Conservation (phyloP, 2,888 invertebrate species). For the Cheilosia impressa region DNA sequence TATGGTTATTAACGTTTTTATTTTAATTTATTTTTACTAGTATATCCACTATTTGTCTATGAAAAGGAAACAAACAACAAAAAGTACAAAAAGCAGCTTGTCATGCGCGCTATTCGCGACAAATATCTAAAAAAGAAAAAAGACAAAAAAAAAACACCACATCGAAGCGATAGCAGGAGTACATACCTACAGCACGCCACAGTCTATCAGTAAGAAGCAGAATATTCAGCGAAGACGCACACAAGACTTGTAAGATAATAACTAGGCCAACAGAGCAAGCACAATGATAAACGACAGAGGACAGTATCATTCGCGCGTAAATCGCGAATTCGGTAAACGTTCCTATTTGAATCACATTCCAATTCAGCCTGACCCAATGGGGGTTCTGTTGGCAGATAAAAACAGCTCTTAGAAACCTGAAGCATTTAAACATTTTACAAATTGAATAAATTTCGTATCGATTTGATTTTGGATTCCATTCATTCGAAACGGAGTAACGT, state of each 20-base stretch:
- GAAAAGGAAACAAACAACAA: constrained; percentile 4
- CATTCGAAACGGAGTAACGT: too few species aligned
- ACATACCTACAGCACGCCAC: constrained; percentile 9
- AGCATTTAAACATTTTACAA: too few species aligned
- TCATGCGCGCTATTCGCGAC: constrained; percentile 34
- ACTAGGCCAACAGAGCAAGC: constrained; percentile 30
- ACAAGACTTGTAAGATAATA: constrained; percentile 21
- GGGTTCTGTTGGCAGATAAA: too few species aligned
- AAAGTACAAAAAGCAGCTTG: neutral
- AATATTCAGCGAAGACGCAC: constrained; percentile 2
- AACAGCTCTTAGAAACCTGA: too few species aligned
- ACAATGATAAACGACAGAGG: constrained; percentile 19
- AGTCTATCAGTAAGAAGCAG: constrained; percentile 18
- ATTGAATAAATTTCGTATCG: too few species aligned
- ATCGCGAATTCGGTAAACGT: neutral
- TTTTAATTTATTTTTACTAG: constrained; percentile 42
- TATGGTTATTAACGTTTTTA: constrained; percentile 18
- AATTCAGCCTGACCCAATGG: neutral
- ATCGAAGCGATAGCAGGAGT: neutral
- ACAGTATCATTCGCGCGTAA: constrained; percentile 32
- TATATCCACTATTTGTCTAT: constrained; percentile 33
- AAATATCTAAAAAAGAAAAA: neutral
- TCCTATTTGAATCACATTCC: neutral
- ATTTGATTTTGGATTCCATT: too few species aligned
- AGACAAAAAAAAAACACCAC: neutral